A percentile compares a stretch with the other conserved stretches of the same genome.
Conservation (phyloP, 1,140 invertebrate species). For the Chymomyza costata region DNA sequence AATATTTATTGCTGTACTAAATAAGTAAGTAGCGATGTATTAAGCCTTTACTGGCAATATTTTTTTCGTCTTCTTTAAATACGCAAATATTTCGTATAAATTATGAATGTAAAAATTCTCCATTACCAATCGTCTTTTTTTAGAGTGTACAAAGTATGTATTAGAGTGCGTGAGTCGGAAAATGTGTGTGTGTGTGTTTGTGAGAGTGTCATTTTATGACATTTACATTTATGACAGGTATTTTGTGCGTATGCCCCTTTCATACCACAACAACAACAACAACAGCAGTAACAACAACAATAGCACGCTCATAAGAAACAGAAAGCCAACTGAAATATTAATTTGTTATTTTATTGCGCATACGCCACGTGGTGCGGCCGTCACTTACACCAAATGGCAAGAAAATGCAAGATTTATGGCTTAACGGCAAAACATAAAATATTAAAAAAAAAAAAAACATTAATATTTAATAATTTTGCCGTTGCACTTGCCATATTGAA, state of each 20-base stretch:
- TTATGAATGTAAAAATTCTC: too few species aligned
- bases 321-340: constrained; percentile 64
- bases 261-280: too few species aligned
- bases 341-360: constrained; percentile 59
- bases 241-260: constrained; percentile 36
- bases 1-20: too few species aligned
- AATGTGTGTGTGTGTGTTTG: constrained; percentile 12
- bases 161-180: too few species aligned
- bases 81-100: too few species aligned
- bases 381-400: neutral
- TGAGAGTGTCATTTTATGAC: constrained; percentile 55
- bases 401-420: constrained; percentile 56
- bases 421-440: constrained; percentile 8
- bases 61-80: too few species aligned
- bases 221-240: constrained; percentile 69
- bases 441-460: constrained; percentile 19
- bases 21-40: too few species aligned
- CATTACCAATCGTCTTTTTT: too few species aligned
- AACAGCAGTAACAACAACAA: too few species aligned
- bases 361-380: constrained; percentile 36
- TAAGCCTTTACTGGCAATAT: too few species aligned
- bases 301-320: neutral
- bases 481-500: neutral
- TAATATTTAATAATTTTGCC: constrained; percentile 11
- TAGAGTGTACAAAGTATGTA: too few species aligned